Conservation (phyloP, 2,888 invertebrate species). For the Dione juno region DNA sequence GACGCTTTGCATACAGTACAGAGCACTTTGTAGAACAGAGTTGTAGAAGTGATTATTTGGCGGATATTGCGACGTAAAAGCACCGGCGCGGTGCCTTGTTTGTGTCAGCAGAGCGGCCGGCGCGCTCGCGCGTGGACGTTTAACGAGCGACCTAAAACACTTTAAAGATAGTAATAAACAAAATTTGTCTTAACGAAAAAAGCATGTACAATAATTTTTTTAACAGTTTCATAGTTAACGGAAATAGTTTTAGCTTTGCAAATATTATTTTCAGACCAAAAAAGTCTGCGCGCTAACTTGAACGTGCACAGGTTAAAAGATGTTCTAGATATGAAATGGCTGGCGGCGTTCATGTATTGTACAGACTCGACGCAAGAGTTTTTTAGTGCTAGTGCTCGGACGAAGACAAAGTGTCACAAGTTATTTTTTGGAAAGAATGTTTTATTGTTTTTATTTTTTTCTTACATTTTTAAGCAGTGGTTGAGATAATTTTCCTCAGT, state of each 20-base stretch:
- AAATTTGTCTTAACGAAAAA: background rate
- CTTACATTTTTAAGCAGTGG: constrained; percentile 21
- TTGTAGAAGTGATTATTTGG: constrained; percentile 11
- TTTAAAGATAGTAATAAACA: background rate
- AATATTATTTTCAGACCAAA: constrained; percentile 1
- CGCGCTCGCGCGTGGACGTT: constrained; percentile 21
- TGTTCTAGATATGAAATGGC: constrained; percentile 21
- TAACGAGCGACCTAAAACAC: constrained; percentile 25
- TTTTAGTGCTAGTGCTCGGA: constrained; percentile 1
- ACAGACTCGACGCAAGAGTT: background rate
- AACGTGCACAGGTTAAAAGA: constrained; percentile 25
- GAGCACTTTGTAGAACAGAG: constrained; percentile 2
- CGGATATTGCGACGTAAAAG: constrained; percentile 11
- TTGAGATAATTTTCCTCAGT: too few species aligned
- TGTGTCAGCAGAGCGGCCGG: background rate
- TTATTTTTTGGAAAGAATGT: constrained; percentile 3
- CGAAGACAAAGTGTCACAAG: constrained; percentile 1
- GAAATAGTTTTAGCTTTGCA: constrained; percentile 16
- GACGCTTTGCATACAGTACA: background rate
- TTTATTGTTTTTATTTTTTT: constrained; percentile 24
- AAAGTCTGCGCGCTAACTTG: constrained; percentile 2
- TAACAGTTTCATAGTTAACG: background rate
- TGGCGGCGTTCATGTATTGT: constrained; percentile 3
- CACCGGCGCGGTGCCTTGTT: background rate
- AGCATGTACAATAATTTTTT: background rate